Evolutionary conservation across 2,888 invertebrate species (phyloP), one percentile per base, ranked within the genome.

Genomic region (Zygaena filipendulae): DNA sequence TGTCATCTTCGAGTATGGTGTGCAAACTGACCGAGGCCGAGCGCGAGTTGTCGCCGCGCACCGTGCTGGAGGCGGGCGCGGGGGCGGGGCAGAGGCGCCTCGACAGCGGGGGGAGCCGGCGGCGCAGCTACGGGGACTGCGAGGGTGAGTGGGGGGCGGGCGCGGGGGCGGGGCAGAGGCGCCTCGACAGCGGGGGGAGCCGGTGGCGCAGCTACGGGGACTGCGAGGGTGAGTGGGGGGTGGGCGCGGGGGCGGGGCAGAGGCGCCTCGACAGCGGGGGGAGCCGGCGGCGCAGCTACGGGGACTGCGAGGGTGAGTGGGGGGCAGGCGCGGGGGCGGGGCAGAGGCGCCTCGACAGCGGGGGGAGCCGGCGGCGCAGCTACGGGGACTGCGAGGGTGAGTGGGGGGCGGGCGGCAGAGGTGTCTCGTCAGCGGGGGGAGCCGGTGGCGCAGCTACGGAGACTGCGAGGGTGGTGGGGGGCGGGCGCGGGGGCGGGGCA

Each of bases 41-140:
- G 29, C 47, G 79, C 0, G 79, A 80, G 38, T 34, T 80, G n/a
- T 79, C 80, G 0, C 80, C 80, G 0, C 62, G 67, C 3, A 55
- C 57, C 0, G 71, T 54, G 7, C 38, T 32, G 5, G 58, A 46
- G 9, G 32, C 33, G 8, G 30, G 28, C 4, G 38, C 34, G 2
- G 25, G 40, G 10, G 31, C 33, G 3, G 25, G 32, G 22, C 36
- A 32, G 6, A 36, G 3, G 28, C 30, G 9, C 8, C 27, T 34
- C 31, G 11, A 21, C 27, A 8, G 16, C 16, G 5, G 16, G 4
- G 16, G 16, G 16, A 16, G 4, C 16, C 4, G 16, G 2, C 31
- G 70, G 0, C 39, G 57, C 3, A 70, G 69, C 36, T 61, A 64
- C 18, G 69, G 67, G 0, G 70, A 70, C 23, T 64, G 45, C 29